A percentile compares a stretch with the other conserved stretches of the same genome.
Conservation (phyloP, 2,888 invertebrate species). For the Tortrix viridana region DNA sequence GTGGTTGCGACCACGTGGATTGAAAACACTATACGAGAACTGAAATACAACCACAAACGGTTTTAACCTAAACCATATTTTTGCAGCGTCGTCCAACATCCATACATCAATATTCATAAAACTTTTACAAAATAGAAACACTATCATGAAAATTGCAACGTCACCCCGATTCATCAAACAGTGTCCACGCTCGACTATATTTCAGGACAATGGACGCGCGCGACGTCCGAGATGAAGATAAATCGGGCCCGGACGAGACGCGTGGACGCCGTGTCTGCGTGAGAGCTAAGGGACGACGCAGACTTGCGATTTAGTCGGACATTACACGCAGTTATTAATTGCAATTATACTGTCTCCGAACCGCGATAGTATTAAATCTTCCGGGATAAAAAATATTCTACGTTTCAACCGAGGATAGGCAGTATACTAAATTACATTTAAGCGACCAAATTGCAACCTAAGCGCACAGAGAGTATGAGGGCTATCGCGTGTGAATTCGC, state of each 20-base stretch:
- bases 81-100: too few species aligned
- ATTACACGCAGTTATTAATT: not conserved
- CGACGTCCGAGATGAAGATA: constrained; percentile 70
- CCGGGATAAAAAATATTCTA: too few species aligned
- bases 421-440: too few species aligned
- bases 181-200: constrained; percentile 23
- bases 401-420: too few species aligned
- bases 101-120: too few species aligned
- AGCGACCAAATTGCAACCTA: too few species aligned
- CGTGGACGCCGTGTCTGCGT: constrained; percentile 73
- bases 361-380: not conserved
- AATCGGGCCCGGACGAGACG: constrained; percentile 64
- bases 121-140: not conserved
- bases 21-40: too few species aligned
- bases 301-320: not conserved
- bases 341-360: not conserved
- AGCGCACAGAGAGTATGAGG: too few species aligned
- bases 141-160: not conserved
- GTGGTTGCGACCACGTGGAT: too few species aligned
- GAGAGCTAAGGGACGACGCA: constrained; percentile 2
- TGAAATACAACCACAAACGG: too few species aligned
- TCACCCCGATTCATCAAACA: constrained; percentile 12
- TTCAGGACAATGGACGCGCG: constrained; percentile 55
- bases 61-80: too few species aligned
- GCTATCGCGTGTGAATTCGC: too few species aligned